Conservation (phyloP, 2,797 vertebrate genomes). For the Myiotriccus ornatus region DNA sequence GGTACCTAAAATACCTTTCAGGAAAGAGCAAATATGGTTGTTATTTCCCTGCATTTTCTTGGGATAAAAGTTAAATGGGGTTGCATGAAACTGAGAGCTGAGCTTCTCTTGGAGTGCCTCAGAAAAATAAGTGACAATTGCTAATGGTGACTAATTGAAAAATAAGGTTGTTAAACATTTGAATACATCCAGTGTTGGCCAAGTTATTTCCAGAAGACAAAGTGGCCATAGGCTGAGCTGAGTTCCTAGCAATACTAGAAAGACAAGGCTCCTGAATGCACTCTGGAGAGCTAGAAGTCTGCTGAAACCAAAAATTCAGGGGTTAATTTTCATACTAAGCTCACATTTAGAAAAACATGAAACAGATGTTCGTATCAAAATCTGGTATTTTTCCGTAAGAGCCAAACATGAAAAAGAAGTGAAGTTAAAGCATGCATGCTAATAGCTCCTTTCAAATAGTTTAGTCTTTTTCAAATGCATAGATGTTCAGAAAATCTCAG, state of each 20-base stretch:
- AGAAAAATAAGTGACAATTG: neutral
- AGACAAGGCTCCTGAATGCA: neutral
- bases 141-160: neutral
- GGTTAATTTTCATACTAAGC: conserved; percentile 65
- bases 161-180: neutral
- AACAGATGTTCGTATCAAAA: conserved; percentile 76
- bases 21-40: neutral
- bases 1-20: neutral
- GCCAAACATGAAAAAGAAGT: conserved; percentile 69
- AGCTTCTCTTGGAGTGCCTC: neutral
- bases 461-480: conserved; percentile 48
- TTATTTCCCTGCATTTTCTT: neutral
- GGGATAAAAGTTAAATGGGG: neutral
- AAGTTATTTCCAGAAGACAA: neutral
- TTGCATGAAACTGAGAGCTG: neutral
- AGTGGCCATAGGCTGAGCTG: neutral
- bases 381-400: conserved; percentile 58
- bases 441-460: conserved; percentile 68
- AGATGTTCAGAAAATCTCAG: conserved; percentile 56
- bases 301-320: conserved; percentile 56
- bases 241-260: neutral
- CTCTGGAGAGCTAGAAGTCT: neutral
- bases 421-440: conserved; percentile 65
- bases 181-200: neutral
- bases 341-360: conserved; percentile 72